Conservation (phyloP, 2,797 vertebrate species). For the Smutsia gigantea region DNA sequence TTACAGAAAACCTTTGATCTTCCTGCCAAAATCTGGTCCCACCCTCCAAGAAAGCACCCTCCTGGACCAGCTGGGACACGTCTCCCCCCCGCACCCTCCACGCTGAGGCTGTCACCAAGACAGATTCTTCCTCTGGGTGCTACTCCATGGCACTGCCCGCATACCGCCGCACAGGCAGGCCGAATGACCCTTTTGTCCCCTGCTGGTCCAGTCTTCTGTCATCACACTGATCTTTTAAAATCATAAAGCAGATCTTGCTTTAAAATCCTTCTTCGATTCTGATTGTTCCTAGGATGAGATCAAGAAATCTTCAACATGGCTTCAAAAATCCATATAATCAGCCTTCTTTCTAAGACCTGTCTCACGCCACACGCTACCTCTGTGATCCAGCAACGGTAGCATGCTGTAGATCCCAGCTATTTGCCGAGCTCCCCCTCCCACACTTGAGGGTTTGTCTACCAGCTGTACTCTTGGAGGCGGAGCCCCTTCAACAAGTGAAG, state of each 20-base stretch:
- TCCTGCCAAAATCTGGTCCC: not conserved
- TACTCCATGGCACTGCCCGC: rapidly evolving
- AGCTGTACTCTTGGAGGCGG: not conserved
- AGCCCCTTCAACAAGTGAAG: not conserved
- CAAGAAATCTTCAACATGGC: not conserved
- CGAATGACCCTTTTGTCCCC: too few relatives aligned
- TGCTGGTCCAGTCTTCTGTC: not conserved
- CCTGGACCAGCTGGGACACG: rapidly evolving
- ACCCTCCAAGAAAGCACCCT: not conserved
- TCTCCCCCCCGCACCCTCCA: too few relatives aligned
- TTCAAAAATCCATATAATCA: not conserved
- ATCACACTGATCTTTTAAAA: not conserved
- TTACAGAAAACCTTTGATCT: not conserved
- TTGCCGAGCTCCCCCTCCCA: not conserved
- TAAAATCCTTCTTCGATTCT: not conserved
- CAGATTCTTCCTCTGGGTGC: not conserved
- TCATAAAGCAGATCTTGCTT: not conserved
- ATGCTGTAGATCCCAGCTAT: not conserved
- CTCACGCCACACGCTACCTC: not conserved
- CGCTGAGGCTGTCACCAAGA: not conserved
- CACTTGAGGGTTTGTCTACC: not conserved
- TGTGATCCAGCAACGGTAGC: not conserved
- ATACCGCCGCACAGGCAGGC: rapidly evolving
- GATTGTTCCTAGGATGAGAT: not conserved
- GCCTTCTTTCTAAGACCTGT: not conserved